These are phyloP conservation scores for Polyodon spathula DNA, from an alignment of 2,113 vertebrate species.

Conservation along the genomic window DNA sequence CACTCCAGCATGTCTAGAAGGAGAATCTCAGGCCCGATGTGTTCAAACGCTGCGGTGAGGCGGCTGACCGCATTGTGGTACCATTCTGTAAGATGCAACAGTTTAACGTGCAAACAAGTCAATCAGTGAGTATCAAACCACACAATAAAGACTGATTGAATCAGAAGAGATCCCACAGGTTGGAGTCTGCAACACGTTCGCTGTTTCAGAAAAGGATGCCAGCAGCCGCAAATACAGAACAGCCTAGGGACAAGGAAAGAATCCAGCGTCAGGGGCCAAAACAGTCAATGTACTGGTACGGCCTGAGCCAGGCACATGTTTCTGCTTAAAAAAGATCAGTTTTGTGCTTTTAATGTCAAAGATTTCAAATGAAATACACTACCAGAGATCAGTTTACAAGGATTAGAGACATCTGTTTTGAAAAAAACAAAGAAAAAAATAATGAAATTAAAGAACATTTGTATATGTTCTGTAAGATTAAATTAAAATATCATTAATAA, in stretches of 20 bases:
- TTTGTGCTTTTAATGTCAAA: conserved; percentile 32
- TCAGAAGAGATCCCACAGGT: neutral
- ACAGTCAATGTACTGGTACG: neutral
- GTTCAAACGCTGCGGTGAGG: no score
- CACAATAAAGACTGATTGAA: neutral
- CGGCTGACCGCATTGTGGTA: neutral
- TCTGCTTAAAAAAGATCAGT: conserved; percentile 51
- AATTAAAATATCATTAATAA: conserved; percentile 56
- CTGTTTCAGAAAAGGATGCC: neutral
- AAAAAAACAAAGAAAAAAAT: no score
- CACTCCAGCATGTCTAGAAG: neutral
- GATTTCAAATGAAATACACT: conserved; percentile 53
- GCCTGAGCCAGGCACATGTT: conserved; percentile 37
- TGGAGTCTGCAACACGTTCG: no score
- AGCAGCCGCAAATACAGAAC: neutral
- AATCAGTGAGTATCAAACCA: neutral
- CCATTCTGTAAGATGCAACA: conserved; percentile 10
- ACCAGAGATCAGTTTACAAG: conserved; percentile 58
- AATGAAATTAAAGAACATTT: conserved; percentile 50
- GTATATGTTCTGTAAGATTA: conserved; percentile 59
- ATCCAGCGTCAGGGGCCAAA: conserved; percentile 5
- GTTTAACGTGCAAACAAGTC: neutral
- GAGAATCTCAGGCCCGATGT: neutral
- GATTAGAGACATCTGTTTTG: conserved; percentile 67
- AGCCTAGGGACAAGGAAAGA: conserved; percentile 2